Conservation (phyloP, 2,888 invertebrate species). For the Scaptomyza cyrtandrae region DNA sequence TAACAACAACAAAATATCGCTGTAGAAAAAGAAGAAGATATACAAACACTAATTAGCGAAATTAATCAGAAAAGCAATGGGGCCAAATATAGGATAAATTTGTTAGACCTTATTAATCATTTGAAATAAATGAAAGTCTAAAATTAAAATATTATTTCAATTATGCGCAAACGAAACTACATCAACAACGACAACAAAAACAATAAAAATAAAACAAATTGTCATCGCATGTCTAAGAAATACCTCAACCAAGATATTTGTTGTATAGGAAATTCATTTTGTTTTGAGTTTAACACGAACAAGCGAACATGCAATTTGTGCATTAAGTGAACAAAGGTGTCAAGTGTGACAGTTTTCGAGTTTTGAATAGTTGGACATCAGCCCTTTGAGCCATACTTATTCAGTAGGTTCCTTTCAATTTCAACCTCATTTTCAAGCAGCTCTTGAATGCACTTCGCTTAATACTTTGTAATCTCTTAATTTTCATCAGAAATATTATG, state of each 20-base stretch:
- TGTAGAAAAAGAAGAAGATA: constrained; percentile 20
- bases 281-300: constrained; percentile 53
- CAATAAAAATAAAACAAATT: constrained; percentile 34
- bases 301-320: constrained; percentile 69
- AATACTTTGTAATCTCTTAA: background rate
- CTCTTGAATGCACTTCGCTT: constrained; percentile 24
- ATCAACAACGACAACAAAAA: constrained; percentile 14
- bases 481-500: background rate
- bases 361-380: constrained; percentile 4
- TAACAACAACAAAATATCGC: constrained; percentile 32
- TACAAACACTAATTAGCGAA: constrained; percentile 61
- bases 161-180: constrained; percentile 22
- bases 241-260: constrained; percentile 18
- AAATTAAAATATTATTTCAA: constrained; percentile 62
- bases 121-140: constrained; percentile 64
- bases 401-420: constrained; percentile 42
- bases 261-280: constrained; percentile 59
- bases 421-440: constrained; percentile 24
- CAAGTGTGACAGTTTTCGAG: constrained; percentile 61
- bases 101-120: constrained; percentile 40
- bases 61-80: constrained; percentile 60
- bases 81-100: constrained; percentile 39
- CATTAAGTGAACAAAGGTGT: constrained; percentile 70
- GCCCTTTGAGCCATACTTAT: background rate
- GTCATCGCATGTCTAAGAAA: constrained; percentile 62